phyloP scores from a whole-genome alignment of 2,113 vertebrate genomes.

The Mola mola region DNA sequence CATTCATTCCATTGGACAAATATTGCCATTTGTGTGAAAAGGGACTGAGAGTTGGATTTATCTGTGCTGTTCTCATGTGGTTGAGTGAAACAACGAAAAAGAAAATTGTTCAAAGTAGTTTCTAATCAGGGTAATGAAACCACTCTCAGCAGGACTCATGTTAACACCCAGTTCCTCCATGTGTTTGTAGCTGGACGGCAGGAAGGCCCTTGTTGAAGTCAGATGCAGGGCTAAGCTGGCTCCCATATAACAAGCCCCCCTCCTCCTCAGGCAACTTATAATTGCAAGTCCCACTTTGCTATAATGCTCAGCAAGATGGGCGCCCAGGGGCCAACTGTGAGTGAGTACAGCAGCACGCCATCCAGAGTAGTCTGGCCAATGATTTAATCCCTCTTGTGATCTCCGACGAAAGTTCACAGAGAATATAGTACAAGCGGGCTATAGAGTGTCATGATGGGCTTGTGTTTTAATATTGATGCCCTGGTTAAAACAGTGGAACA shows the following conservation, averaged over 20 bases:
- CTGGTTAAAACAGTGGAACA: slow-evolving; percentile 25
- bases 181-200: slow-evolving; percentile 17
- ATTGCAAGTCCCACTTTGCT: slow-evolving; percentile 43
- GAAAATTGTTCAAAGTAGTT: no score
- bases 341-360: slow-evolving; percentile 21
- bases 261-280: slow-evolving; percentile 24
- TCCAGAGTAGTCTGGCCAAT: slow-evolving; percentile 26
- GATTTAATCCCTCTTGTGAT: slow-evolving; percentile 42
- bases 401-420: slow-evolving; percentile 44
- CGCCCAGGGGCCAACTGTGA: slow-evolving; percentile 20
- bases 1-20: no score
- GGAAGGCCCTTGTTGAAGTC: slow-evolving; percentile 1
- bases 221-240: slow-evolving; percentile 11
- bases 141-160: slow-evolving; percentile 4
- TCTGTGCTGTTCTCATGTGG: background rate
- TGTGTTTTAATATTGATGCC: slow-evolving; percentile 31
- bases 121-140: slow-evolving; percentile 17
- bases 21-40: background rate
- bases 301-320: slow-evolving; percentile 36
- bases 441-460: slow-evolving; percentile 24
- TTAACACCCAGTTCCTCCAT: background rate
- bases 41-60: background rate
- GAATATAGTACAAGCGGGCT: slow-evolving; percentile 25
- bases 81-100: no score
- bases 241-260: background rate